Conservation (phyloP, 1,140 invertebrate genomes). For the Listronotus bonariensis region DNA sequence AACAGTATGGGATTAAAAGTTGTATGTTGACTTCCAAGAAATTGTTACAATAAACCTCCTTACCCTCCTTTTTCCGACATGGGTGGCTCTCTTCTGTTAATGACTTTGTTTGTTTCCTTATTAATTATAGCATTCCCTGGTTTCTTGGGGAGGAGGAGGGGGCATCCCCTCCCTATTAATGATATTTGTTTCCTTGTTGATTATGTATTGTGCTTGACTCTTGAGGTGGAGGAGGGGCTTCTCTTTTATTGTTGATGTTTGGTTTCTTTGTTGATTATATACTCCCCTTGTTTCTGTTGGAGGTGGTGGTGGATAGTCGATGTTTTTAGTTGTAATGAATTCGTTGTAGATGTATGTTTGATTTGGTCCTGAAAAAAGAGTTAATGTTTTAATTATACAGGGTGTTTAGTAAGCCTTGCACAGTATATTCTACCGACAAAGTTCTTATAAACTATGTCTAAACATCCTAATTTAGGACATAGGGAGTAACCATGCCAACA, state of each 20-base stretch:
- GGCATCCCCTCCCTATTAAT: slow-evolving; percentile 19
- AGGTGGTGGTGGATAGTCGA: slow-evolving; percentile 37
- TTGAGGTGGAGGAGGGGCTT: slow-evolving; percentile 39
- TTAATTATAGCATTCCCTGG: slow-evolving; percentile 43
- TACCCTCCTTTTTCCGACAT: slow-evolving; percentile 37
- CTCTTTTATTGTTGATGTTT: slow-evolving; percentile 27
- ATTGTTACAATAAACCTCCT: too few species aligned
- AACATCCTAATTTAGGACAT: too few species aligned
- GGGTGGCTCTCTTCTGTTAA: slow-evolving; percentile 23
- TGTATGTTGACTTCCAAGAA: too few species aligned
- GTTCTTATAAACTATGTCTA: too few species aligned
- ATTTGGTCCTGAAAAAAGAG: slow-evolving; percentile 36
- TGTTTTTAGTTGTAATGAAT: slow-evolving; percentile 50
- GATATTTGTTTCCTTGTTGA: slow-evolving; percentile 32
- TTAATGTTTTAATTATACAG: too few species aligned
- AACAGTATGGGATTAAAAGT: too few species aligned
- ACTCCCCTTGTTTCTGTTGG: slow-evolving; percentile 49
- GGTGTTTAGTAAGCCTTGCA: too few species aligned
- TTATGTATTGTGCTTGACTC: slow-evolving; percentile 48
- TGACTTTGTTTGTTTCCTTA: slow-evolving; percentile 30
- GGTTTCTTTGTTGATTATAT: slow-evolving; percentile 31
- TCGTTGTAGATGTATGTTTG: slow-evolving; percentile 54
- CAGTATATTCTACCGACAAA: too few species aligned
- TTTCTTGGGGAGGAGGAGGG: slow-evolving; percentile 47
- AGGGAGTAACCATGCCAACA: too few species aligned